Base-by-base conservation (phyloP, 37 sponge, comb jelly and placozoan species). In the Halichondria panicea region DNA sequence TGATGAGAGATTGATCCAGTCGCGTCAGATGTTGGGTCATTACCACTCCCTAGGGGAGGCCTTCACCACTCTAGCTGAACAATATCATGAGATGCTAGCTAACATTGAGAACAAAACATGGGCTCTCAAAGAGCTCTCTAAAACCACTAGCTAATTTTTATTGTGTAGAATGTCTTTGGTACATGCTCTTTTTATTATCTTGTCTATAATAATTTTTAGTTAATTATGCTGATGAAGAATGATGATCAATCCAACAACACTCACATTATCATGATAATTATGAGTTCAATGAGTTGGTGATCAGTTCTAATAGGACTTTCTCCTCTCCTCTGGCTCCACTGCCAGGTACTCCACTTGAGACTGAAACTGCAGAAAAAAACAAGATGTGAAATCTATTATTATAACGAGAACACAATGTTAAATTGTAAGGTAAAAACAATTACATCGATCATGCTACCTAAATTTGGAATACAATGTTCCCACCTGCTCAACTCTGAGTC, bases 21-120 rank as follows among this genome's bases (percentile, higher is more conserved):
- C 70, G 5, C 43, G 28, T n/a, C 84, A 75, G 33, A 37, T 70
- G 13, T 25, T 83, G 40, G 21, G 36, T 27, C 75, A 75, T 44
- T 89, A 89, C 71, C 63, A 79, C 36, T 31, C 50, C 39, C 60
- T 89, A 19, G 87, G 92, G 24, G 57, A 71, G 6, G 87, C 82
- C 50, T 85, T 91, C 46, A 50, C 54, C 9, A 11, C 5, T 0
- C 43, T 91, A 45, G 79, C 75, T 28, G 32, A 68, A 28, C 65
- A 85, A 31, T 91, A 91, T 65, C 30, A 35, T 5, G 78, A 77
- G 43, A 25, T 85, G 11, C 46, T 60, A 30, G 76, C 74, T 30
- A 83, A 86, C 27, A 86, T 78, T 28, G 87, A 86, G 70, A 82
- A 91, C 66, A 86, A 91, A 43, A 56, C 78, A 71, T 91, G 92